These are phyloP conservation scores for Trematocara zebra DNA, from an alignment of 2,113 vertebrate species.

Conservation along the genomic window DNA sequence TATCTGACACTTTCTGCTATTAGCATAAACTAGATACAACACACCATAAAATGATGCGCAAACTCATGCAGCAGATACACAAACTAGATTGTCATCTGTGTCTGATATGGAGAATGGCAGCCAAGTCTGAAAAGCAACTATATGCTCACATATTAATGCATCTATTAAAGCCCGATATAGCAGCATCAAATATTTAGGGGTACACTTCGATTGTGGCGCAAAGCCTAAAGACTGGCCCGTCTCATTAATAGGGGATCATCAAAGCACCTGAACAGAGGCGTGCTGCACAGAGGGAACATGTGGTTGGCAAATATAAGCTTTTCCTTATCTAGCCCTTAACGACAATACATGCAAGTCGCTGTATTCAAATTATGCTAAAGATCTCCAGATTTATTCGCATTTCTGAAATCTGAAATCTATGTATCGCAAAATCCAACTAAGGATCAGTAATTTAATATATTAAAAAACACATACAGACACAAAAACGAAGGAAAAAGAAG, in stretches of 20 bases:
- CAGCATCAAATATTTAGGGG: background rate
- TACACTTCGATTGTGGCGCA: background rate
- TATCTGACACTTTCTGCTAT: background rate
- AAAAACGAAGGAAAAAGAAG: background rate
- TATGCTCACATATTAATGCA: background rate
- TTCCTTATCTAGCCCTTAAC: background rate
- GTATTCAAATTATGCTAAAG: background rate
- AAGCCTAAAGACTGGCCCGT: background rate
- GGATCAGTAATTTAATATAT: background rate
- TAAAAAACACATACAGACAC: background rate
- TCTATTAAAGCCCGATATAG: background rate
- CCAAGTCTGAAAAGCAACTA: background rate
- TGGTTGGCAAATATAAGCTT: background rate
- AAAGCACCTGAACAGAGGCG: background rate
- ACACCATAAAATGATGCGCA: background rate
- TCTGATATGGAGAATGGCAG: background rate
- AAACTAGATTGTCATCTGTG: background rate
- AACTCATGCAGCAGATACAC: background rate
- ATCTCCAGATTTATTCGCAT: background rate
- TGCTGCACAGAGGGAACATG: background rate
- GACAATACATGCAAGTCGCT: background rate
- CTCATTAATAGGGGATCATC: background rate
- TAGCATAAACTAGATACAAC: background rate
- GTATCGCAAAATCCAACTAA: background rate
- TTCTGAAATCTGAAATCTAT: background rate